A percentile compares a stretch with the other conserved stretches of the same genome.
Evolutionary conservation across 1,140 invertebrate species (phyloP).

Genomic region (Eriocheir sinensis): DNA sequence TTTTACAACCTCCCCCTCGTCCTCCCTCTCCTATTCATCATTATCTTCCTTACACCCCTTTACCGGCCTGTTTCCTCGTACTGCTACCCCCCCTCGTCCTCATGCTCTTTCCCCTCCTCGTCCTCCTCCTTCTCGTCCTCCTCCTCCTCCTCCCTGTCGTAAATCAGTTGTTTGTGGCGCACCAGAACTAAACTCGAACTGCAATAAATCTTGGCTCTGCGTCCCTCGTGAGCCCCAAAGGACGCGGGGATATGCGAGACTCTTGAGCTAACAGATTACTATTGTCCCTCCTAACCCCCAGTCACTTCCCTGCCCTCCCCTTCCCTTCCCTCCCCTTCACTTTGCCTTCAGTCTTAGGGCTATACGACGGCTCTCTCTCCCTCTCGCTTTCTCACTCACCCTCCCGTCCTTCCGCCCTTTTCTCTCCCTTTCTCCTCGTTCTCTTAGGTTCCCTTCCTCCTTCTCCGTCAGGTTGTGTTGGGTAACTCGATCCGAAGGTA

Average conservation of each 20-base stretch:
- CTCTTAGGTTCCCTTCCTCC: not conserved
- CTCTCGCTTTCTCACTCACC: not conserved
- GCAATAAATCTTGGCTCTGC: not conserved
- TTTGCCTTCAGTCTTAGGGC: too few relatives aligned
- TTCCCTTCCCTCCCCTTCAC: not conserved
- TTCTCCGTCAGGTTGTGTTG: not conserved
- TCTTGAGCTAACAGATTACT: conserved; percentile 17
- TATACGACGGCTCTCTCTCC: not conserved
- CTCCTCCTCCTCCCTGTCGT: not conserved
- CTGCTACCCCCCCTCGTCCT: not conserved
- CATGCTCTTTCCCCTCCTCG: not conserved
- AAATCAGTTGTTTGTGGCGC: conserved; percentile 8
- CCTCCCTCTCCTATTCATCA: not conserved
- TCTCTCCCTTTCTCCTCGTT: not conserved
- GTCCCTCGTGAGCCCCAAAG: not conserved
- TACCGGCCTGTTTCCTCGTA: not conserved
- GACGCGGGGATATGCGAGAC: conserved; percentile 19
- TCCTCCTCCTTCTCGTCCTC: not conserved
- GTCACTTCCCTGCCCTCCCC: not conserved
- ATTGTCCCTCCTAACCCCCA: too few relatives aligned
- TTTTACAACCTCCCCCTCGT: not conserved
- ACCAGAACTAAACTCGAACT: not conserved
- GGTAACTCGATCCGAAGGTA: not conserved
- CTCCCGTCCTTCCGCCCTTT: too few relatives aligned
- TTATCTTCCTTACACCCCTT: conserved; percentile 4